These are phyloP conservation scores for Propsilocerus akamusi DNA, from an alignment of 1,140 invertebrate species.

Conservation along the genomic window DNA sequence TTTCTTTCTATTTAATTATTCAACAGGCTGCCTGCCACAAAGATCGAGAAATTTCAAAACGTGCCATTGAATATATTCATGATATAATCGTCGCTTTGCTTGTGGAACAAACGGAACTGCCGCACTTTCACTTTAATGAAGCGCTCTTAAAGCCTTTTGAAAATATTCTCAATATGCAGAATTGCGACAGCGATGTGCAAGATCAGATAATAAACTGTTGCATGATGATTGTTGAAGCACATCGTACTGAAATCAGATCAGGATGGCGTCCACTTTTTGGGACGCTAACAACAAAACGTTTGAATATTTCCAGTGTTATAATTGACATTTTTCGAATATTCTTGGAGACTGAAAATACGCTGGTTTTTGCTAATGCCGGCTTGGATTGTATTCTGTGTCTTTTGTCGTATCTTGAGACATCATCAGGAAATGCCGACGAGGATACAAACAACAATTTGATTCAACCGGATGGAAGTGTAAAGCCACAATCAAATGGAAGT, in stretches of 20 bases:
- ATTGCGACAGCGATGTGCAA: constrained; percentile 76
- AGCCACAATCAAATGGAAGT: constrained; percentile 23
- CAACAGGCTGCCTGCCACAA: constrained; percentile 74
- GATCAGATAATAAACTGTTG: constrained; percentile 85
- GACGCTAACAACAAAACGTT: constrained; percentile 45
- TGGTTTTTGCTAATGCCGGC: constrained; percentile 86
- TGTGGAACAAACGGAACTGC: constrained; percentile 72
- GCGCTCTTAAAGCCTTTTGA: constrained; percentile 88
- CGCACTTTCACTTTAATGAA: constrained; percentile 91
- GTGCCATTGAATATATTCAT: constrained; percentile 84
- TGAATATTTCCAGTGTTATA: constrained; percentile 49
- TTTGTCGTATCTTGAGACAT: constrained; percentile 33
- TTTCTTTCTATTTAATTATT: constrained; percentile 1
- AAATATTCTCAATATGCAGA: constrained; percentile 77
- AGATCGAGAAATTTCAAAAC: constrained; percentile 72
- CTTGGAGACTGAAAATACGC: constrained; percentile 73
- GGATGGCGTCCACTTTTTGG: constrained; percentile 88
- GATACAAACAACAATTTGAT: constrained; percentile 5
- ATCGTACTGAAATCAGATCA: constrained; percentile 75
- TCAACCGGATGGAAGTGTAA: neutral
- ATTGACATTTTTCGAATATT: constrained; percentile 87
- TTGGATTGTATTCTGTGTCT: constrained; percentile 84
- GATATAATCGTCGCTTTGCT: constrained; percentile 75
- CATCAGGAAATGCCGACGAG: constrained; percentile 27
- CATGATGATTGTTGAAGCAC: constrained; percentile 88